Conservation (phyloP, 2,797 vertebrate species). For the Rhinichthys osculus region DNA sequence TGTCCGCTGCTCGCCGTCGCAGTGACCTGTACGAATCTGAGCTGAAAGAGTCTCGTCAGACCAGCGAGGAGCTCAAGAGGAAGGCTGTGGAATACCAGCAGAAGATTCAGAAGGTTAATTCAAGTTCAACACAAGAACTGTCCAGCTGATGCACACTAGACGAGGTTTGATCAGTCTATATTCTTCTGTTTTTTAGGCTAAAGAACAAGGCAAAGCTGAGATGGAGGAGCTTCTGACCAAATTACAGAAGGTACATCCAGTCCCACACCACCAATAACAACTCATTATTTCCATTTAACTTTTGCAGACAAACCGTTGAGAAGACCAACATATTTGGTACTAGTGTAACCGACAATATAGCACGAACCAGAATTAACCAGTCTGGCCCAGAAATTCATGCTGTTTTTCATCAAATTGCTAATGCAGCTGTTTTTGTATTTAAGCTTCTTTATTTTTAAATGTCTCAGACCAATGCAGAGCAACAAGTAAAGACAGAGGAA, state of each 20-base stretch:
- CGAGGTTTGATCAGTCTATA: not conserved
- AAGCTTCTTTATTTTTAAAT: conserved; percentile 25
- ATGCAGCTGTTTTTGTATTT: not conserved
- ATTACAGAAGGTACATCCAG: conserved; percentile 88
- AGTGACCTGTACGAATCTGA: conserved; percentile 96
- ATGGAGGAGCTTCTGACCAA: conserved; percentile 88
- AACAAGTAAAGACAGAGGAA: conserved; percentile 93
- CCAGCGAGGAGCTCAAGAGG: conserved; percentile 94
- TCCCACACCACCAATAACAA: not conserved
- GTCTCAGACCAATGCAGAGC: conserved; percentile 89
- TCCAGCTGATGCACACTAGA: not conserved
- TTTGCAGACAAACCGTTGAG: not conserved
- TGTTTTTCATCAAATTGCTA: not conserved
- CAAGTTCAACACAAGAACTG: not conserved
- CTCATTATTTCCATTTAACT: not conserved
- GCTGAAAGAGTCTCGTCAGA: conserved; percentile 91
- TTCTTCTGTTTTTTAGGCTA: conserved; percentile 82
- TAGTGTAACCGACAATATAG: not conserved
- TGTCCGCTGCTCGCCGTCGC: conserved; percentile 93
- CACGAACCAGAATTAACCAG: not conserved
- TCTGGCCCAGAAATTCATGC: not conserved
- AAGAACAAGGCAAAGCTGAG: conserved; percentile 95
- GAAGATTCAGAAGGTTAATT: conserved; percentile 90
- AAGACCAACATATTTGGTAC: not conserved
- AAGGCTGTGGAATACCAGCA: conserved; percentile 94